A percentile compares a stretch with the other conserved stretches of the same genome.
phyloP scores from a whole-genome alignment of 2,888 invertebrate genomes.

The Bruchidius siliquastri region DNA sequence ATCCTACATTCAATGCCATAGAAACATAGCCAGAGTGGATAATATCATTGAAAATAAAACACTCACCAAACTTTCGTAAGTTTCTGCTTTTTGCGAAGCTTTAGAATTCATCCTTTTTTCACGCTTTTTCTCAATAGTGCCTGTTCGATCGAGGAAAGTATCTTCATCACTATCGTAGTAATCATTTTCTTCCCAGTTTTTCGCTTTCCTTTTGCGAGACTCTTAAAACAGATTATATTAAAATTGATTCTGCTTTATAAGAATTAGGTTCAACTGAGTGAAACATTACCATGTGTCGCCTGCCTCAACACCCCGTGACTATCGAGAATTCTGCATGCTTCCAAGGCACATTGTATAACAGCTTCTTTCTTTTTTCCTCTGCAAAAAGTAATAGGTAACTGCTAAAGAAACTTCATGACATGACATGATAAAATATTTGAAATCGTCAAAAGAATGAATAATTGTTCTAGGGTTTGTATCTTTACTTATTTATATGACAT shows the following conservation, averaged over 20 bases:
- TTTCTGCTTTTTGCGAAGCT: constrained; percentile 57
- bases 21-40: too few relatives aligned
- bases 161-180: constrained; percentile 95
- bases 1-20: too few relatives aligned
- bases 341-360: constrained; percentile 86
- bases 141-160: constrained; percentile 91
- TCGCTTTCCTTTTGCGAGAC: constrained; percentile 71
- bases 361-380: constrained; percentile 90
- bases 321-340: constrained; percentile 90
- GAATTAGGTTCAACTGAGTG: not conserved
- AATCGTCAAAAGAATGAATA: too few relatives aligned
- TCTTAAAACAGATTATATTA: constrained; percentile 49
- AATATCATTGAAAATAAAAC: too few relatives aligned
- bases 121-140: constrained; percentile 83
- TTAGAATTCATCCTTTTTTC: constrained; percentile 67
- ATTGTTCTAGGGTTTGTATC: too few relatives aligned
- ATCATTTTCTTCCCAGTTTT: constrained; percentile 82
- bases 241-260: not conserved
- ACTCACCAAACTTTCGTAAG: constrained; percentile 63
- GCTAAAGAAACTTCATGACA: too few relatives aligned
- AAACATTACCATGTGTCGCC: constrained; percentile 69
- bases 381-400: not conserved
- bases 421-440: too few relatives aligned
- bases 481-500: too few relatives aligned
- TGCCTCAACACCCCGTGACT: constrained; percentile 79